phyloP scores from a whole-genome alignment of 1,140 invertebrate species.

The Megalopta genalis region DNA sequence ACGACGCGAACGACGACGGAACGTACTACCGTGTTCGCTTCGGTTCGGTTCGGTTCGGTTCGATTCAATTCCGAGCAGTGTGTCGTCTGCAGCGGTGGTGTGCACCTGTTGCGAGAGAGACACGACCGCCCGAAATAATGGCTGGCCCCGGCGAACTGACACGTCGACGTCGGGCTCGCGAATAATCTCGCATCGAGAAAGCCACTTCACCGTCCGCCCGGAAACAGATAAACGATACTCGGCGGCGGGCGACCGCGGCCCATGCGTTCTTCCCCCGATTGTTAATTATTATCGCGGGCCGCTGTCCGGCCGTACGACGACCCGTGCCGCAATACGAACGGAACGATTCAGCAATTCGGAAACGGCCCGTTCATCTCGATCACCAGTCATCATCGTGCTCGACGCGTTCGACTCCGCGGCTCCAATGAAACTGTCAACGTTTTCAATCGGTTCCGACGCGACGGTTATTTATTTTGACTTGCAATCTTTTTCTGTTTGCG shows the following conservation, averaged over 20 bases:
- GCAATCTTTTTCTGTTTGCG: no score
- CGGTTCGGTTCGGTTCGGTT: conserved; percentile 8
- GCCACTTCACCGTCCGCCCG: not conserved
- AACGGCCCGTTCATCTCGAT: no score
- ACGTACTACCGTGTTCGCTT: no score
- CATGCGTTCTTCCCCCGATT: not conserved
- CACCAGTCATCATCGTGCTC: no score
- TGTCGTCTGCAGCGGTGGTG: conserved; percentile 61
- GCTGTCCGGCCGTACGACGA: not conserved
- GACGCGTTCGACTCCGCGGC: no score
- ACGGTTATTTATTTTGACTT: no score
- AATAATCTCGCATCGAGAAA: conserved; percentile 14
- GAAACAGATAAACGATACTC: not conserved
- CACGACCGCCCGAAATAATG: conserved; percentile 22
- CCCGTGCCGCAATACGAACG: not conserved
- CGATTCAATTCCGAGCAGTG: conserved; percentile 28
- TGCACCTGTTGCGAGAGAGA: conserved; percentile 65
- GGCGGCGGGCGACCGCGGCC: not conserved
- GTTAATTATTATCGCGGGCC: conserved; percentile 2
- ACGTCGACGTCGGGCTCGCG: not conserved
- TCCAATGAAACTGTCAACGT: no score
- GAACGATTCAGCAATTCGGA: not conserved
- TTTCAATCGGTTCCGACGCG: no score
- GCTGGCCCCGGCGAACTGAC: not conserved
- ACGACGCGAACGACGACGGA: conserved; percentile 9